Conservation (phyloP, 2,113 vertebrate species). For the Rhinopomastus cyanomelas region DNA sequence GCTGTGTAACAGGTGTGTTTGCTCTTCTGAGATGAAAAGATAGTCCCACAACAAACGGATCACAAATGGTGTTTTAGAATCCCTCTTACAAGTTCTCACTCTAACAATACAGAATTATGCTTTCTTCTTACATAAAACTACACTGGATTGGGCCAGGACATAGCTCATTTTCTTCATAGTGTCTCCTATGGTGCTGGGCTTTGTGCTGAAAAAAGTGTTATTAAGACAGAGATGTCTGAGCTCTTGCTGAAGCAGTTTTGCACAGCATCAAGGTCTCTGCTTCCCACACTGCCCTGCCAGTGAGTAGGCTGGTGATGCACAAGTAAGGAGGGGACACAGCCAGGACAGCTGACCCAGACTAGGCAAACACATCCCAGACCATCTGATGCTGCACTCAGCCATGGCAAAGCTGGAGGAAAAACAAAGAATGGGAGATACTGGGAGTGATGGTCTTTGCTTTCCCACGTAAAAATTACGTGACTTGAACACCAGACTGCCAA, state of each 20-base stretch:
- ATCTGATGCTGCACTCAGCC: neutral
- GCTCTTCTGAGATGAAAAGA: neutral
- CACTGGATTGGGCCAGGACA: neutral
- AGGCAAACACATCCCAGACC: neutral
- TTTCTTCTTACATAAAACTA: neutral
- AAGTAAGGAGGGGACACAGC: neutral
- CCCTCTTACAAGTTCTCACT: neutral
- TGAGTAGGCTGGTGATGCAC: accelerated
- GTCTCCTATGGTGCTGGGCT: neutral
- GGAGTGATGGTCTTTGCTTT: neutral
- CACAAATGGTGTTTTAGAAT: neutral
- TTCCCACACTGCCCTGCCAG: neutral
- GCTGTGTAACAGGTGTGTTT: neutral
- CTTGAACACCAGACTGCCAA: neutral
- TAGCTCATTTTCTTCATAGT: neutral
- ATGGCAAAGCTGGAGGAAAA: neutral
- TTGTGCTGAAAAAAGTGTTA: neutral
- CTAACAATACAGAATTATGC: neutral
- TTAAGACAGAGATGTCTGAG: neutral
- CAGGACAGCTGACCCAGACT: neutral
- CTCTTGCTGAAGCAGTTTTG: neutral
- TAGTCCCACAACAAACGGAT: neutral
- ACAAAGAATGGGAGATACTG: neutral
- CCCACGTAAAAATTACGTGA: neutral
- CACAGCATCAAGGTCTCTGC: neutral